phyloP scores from a whole-genome alignment of 2,888 invertebrate genomes.

The Tholera decimalis region DNA sequence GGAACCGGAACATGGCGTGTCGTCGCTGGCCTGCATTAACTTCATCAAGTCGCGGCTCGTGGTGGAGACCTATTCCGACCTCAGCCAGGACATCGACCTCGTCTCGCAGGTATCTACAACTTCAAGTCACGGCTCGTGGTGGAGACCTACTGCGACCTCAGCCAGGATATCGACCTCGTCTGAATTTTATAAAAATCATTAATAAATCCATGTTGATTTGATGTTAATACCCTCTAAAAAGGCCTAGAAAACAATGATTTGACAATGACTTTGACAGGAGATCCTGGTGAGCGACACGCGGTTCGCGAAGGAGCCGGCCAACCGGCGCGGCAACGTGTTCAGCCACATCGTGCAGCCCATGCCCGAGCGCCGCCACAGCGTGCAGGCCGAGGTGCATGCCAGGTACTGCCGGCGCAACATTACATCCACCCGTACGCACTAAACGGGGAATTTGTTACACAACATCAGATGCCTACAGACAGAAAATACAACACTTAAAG shows the following conservation, averaged over 20 bases:
- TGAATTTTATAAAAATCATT: no score
- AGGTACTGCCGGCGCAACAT: no score
- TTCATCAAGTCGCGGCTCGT: slow-evolving; percentile 97
- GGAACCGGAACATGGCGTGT: slow-evolving; percentile 90
- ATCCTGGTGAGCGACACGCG: slow-evolving; percentile 96
- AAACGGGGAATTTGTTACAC: no score
- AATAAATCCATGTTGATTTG: no score
- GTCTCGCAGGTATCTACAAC: slow-evolving; percentile 94
- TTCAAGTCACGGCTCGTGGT: no score
- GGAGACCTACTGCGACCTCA: no score
- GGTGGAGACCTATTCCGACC: slow-evolving; percentile 96
- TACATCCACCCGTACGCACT: no score
- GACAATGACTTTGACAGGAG: slow-evolving; percentile 81
- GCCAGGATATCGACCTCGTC: no score
- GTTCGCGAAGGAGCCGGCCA: slow-evolving; percentile 92
- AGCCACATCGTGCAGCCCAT: slow-evolving; percentile 97
- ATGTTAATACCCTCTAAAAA: no score
- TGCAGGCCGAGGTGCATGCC: slow-evolving; percentile 95
- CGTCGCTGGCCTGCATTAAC: slow-evolving; percentile 96
- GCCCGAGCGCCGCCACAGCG: slow-evolving; percentile 91
- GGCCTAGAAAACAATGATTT: no score
- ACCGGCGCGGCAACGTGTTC: slow-evolving; percentile 96
- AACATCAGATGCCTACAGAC: no score
- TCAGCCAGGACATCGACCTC: slow-evolving; percentile 97
- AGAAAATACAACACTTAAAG: no score